Evolutionary conservation across 2,113 vertebrate species (phyloP).

Genomic region (Pachyramphus minor): DNA sequence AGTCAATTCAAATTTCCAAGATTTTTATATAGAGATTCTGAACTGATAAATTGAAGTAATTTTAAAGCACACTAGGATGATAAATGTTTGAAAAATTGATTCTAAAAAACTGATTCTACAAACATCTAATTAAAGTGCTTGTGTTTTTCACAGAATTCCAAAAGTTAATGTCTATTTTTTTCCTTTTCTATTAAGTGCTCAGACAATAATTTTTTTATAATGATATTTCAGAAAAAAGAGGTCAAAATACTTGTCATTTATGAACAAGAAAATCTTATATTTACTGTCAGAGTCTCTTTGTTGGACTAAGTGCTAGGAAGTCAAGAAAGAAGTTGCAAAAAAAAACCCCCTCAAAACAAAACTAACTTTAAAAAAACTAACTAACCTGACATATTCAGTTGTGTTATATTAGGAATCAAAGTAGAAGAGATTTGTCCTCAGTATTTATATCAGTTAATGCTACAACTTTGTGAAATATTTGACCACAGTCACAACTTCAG

Average conservation of each 20-base stretch:
- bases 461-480: neutral
- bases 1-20: neutral
- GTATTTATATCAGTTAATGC: neutral
- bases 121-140: neutral
- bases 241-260: neutral
- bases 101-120: neutral
- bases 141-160: neutral
- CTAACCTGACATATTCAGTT: neutral
- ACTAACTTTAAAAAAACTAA: too few species aligned
- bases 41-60: neutral
- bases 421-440: neutral
- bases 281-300: neutral
- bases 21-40: neutral
- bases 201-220: neutral
- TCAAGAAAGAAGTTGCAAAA: neutral
- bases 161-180: neutral
- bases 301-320: neutral
- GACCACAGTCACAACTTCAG: neutral
- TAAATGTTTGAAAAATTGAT: neutral
- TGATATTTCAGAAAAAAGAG: neutral
- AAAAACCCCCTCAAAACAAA: neutral
- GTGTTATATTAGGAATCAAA: neutral
- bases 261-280: neutral
- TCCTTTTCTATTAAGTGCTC: neutral
- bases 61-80: neutral